A percentile compares a stretch with the other conserved stretches of the same genome.
phyloP scores from a whole-genome alignment of 2,113 vertebrate species.

The Phyllopteryx taeniolatus region DNA sequence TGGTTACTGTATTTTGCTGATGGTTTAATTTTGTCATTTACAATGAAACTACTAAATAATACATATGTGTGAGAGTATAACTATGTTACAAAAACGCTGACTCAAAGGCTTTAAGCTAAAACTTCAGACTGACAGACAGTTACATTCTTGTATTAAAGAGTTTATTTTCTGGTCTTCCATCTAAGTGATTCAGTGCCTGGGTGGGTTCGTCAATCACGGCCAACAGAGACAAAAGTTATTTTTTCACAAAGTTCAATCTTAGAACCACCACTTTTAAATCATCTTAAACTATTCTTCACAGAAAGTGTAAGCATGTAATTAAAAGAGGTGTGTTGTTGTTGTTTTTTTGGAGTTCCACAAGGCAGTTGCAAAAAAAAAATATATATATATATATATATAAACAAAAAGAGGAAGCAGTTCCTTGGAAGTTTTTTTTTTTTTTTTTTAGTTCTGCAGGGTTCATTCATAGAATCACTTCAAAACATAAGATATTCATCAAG shows the following conservation, averaged over 20 bases:
- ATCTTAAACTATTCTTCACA: background rate
- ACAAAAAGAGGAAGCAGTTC: too few relatives aligned
- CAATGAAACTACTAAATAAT: conserved; percentile 13
- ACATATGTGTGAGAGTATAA: conserved; percentile 8
- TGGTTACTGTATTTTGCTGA: conserved; percentile 51
- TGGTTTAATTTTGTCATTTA: conserved; percentile 47
- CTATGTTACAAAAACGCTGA: background rate
- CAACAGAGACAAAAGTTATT: background rate
- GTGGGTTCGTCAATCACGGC: too few relatives aligned
- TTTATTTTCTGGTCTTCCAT: conserved; percentile 61
- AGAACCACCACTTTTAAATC: background rate
- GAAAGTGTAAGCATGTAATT: background rate
- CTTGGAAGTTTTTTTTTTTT: too few relatives aligned
- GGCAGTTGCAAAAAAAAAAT: too few relatives aligned
- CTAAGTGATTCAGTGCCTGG: conserved; percentile 22
- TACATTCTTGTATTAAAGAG: conserved; percentile 38
- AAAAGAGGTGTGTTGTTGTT: too few relatives aligned
- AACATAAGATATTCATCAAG: too few relatives aligned
- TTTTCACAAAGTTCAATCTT: background rate
- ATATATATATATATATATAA: too few relatives aligned
- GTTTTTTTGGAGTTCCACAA: too few relatives aligned
- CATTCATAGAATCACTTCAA: too few relatives aligned
- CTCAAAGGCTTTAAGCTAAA: conserved; percentile 13
- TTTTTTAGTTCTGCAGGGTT: too few relatives aligned
- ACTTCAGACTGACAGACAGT: background rate